Evolutionary conservation across 2,113 vertebrate species (phyloP).

Genomic region (Albula goreensis): DNA sequence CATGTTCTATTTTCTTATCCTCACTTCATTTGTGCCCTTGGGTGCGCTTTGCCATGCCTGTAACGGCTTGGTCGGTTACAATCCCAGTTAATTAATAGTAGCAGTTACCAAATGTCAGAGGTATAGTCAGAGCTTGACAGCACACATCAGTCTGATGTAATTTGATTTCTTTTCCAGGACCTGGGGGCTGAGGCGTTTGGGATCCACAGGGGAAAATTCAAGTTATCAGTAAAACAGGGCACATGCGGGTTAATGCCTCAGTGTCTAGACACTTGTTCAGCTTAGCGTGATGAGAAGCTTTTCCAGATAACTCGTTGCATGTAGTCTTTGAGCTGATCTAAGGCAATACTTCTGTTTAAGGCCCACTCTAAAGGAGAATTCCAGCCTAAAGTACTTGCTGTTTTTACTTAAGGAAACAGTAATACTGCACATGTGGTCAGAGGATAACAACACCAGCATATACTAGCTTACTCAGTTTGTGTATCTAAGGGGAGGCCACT

Average conservation of each 20-base stretch:
- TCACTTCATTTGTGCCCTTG: not conserved
- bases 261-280: not conserved
- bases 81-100: slow-evolving; percentile 50
- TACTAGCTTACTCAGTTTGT: no score
- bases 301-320: not conserved
- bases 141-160: slow-evolving; percentile 46
- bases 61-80: slow-evolving; percentile 36
- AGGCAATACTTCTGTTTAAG: no score
- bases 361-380: not conserved
- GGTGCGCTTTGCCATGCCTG: slow-evolving; percentile 19
- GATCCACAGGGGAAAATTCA: not conserved
- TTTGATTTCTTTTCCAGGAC: slow-evolving; percentile 46
- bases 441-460: no score
- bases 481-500: not conserved
- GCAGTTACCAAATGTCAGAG: slow-evolving; percentile 45
- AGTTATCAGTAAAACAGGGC: not conserved
- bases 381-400: not conserved
- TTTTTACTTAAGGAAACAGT: no score
- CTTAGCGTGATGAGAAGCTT: not conserved
- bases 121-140: slow-evolving; percentile 17
- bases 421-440: no score
- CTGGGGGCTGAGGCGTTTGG: slow-evolving; percentile 14
- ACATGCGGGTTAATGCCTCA: not conserved
- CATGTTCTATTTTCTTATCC: slow-evolving; percentile 9
- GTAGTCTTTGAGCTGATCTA: not conserved